These are phyloP conservation scores for Gisinianus flammeolus DNA, from an alignment of 2,888 invertebrate species.

Conservation along the genomic window DNA sequence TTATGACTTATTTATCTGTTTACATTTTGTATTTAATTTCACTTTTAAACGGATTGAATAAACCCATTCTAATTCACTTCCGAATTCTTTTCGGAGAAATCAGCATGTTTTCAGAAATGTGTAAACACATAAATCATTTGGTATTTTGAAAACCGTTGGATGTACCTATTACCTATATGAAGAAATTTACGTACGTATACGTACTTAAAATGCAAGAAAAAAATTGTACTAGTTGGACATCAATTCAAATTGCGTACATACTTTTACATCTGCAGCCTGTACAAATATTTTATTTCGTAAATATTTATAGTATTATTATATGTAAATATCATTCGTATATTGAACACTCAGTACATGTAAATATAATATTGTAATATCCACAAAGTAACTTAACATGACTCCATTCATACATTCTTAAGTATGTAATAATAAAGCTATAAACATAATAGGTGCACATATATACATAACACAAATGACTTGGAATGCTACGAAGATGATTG, in stretches of 20 bases:
- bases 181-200: no score
- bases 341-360: no score
- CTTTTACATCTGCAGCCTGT: no score
- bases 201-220: no score
- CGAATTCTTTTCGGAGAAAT: background rate
- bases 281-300: background rate
- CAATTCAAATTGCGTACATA: no score
- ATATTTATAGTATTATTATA: background rate
- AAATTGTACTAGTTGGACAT: no score
- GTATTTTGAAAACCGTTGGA: background rate
- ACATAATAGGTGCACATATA: background rate
- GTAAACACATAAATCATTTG: background rate
- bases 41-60: background rate
- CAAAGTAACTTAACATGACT: background rate
- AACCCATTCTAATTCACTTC: background rate
- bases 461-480: conserved; percentile 9
- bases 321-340: no score
- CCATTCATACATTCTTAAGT: background rate
- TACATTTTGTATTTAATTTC: no score
- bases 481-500: conserved; percentile 30
- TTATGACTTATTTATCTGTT: background rate
- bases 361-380: no score
- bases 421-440: background rate
- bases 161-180: no score
- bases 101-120: background rate